These are phyloP conservation scores for Octopus bimaculoides DNA, from an alignment of 1,140 invertebrate genomes.

Conservation along the genomic window DNA sequence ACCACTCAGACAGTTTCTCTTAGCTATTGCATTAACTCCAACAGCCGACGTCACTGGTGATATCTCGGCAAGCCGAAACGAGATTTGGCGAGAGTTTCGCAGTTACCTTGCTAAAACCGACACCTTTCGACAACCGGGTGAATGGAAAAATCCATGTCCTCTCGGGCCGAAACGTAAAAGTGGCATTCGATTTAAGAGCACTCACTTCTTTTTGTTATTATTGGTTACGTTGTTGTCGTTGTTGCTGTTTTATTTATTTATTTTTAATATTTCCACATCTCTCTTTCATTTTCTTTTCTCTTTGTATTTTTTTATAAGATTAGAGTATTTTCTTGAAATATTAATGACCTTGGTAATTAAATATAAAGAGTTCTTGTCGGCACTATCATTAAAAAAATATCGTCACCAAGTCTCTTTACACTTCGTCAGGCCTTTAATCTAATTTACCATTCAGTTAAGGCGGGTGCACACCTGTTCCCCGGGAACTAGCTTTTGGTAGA, in stretches of 20 bases:
- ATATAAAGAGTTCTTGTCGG: constrained; percentile 9
- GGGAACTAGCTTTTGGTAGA: neutral
- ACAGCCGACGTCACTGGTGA: neutral
- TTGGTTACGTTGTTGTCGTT: too few relatives aligned
- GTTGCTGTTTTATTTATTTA: neutral
- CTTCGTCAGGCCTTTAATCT: neutral
- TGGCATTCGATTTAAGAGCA: too few relatives aligned
- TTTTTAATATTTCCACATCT: neutral
- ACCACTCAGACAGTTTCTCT: neutral
- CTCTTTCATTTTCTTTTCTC: neutral
- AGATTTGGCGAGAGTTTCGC: neutral
- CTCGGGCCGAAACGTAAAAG: neutral
- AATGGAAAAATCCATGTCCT: neutral
- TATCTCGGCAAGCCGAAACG: neutral
- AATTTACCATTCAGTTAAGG: neutral
- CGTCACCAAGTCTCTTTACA: constrained; percentile 9
- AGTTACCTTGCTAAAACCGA: neutral
- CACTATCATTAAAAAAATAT: constrained; percentile 12
- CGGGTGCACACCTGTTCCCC: constrained; percentile 1
- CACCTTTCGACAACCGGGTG: constrained; percentile 1
- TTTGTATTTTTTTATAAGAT: constrained; percentile 6
- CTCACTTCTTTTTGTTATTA: too few relatives aligned
- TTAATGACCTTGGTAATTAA: constrained; percentile 11
- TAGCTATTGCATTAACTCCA: neutral
- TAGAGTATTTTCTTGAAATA: constrained; percentile 16